A percentile compares a stretch with the other conserved stretches of the same genome.
Evolutionary conservation across 2,888 invertebrate species (phyloP).

Genomic region (Pseudolycoriella hygida): DNA sequence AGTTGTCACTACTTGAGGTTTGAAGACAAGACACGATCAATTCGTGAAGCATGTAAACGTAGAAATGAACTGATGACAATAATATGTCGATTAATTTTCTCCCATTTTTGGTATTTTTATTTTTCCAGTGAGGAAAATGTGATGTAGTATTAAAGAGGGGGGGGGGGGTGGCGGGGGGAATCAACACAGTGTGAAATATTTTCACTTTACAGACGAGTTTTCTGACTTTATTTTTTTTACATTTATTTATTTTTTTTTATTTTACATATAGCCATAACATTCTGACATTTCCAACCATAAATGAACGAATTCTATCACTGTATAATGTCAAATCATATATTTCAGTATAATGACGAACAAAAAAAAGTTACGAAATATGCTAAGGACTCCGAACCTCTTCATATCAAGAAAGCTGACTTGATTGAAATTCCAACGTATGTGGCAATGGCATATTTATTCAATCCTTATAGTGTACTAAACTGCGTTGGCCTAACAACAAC

Average conservation of each 20-base stretch:
- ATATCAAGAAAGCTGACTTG: slow-evolving; percentile 23
- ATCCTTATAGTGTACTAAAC: slow-evolving; percentile 72
- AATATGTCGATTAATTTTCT: too few species aligned
- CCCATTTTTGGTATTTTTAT: too few species aligned
- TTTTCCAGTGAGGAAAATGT: too few species aligned
- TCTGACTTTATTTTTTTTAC: too few species aligned
- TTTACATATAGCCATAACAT: slow-evolving; percentile 16
- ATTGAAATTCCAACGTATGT: slow-evolving; percentile 44
- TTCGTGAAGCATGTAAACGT: too few species aligned
- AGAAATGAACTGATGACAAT: too few species aligned
- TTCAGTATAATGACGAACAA: slow-evolving; percentile 21
- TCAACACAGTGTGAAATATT: too few species aligned
- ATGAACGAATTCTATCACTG: background rate
- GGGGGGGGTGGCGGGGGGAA: too few species aligned
- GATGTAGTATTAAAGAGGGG: too few species aligned
- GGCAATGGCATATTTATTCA: slow-evolving; percentile 64
- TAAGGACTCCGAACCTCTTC: slow-evolving; percentile 39
- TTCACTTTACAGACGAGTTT: too few species aligned
- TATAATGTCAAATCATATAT: slow-evolving; percentile 1
- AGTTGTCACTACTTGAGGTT: too few species aligned
- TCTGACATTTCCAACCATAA: background rate
- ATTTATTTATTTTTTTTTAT: slow-evolving; percentile 14
- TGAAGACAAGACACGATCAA: too few species aligned
- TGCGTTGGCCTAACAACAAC: slow-evolving; percentile 83
- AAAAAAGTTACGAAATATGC: slow-evolving; percentile 26